phyloP scores from a whole-genome alignment of 2,797 vertebrate genomes.

The Rhincodon typus region DNA sequence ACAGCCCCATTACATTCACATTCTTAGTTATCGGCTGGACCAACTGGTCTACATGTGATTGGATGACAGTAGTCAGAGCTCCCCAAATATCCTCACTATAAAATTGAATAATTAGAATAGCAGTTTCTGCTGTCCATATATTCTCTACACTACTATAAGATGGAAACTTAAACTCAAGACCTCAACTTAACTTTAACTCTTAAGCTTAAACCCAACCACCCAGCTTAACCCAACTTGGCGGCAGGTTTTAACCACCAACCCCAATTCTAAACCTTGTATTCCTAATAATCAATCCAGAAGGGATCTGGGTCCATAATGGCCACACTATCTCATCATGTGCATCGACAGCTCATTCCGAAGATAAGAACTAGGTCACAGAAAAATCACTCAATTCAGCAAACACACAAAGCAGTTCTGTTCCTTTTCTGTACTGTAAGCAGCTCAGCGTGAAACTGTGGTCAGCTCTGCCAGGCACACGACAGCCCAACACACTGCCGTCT shows the following conservation, averaged over 20 bases:
- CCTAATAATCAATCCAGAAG: background rate
- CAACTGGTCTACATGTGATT: background rate
- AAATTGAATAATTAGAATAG: background rate
- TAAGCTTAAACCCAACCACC: background rate
- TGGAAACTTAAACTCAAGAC: background rate
- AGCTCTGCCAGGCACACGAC: background rate
- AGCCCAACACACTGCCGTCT: background rate
- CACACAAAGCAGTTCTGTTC: background rate
- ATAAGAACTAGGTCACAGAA: background rate
- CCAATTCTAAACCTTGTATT: background rate
- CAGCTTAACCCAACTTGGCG: background rate
- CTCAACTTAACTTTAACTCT: background rate
- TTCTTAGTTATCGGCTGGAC: background rate
- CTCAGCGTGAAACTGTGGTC: too few species aligned
- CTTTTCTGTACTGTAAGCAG: background rate
- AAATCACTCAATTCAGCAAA: background rate
- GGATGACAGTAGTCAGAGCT: background rate
- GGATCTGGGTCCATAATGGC: background rate
- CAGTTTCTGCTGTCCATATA: background rate
- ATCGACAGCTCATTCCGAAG: background rate
- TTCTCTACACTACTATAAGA: background rate
- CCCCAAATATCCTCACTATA: background rate
- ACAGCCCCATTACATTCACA: background rate
- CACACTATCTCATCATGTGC: background rate
- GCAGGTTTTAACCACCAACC: background rate